phyloP scores from a whole-genome alignment of 1,140 invertebrate species.

The Drosophila sproati region DNA sequence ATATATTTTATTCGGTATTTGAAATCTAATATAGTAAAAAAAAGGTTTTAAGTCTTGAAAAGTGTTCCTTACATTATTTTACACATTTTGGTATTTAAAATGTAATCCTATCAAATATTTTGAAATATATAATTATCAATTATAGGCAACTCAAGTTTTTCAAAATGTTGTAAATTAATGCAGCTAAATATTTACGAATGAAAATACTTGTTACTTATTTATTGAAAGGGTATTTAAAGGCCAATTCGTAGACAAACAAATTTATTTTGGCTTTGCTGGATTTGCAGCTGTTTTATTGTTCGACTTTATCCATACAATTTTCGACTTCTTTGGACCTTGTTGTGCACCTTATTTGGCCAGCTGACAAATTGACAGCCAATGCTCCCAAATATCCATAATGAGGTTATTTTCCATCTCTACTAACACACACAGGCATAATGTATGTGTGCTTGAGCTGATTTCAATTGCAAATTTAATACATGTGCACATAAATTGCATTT shows the following conservation, averaged over 20 bases:
- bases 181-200: too few relatives aligned
- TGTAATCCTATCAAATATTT: too few relatives aligned
- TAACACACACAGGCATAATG: conserved; percentile 42
- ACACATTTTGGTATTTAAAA: too few relatives aligned
- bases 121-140: too few relatives aligned
- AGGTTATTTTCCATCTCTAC: conserved; percentile 27
- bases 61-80: too few relatives aligned
- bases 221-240: conserved; percentile 18
- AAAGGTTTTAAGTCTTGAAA: too few relatives aligned
- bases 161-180: too few relatives aligned
- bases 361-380: conserved; percentile 37
- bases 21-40: too few relatives aligned
- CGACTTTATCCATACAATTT: conserved; percentile 13
- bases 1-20: too few relatives aligned
- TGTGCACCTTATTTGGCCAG: conserved; percentile 34
- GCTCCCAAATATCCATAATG: conserved; percentile 28
- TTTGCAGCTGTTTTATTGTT: conserved; percentile 18
- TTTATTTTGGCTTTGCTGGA: conserved; percentile 6
- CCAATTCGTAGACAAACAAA: not conserved
- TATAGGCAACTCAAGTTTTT: too few relatives aligned
- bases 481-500: conserved; percentile 10
- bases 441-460: not conserved
- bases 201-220: too few relatives aligned
- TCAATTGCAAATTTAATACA: not conserved
- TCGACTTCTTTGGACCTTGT: conserved; percentile 14